Evolutionary conservation across 2,113 vertebrate species (phyloP).

Genomic region (Phalacrocorax carbo): DNA sequence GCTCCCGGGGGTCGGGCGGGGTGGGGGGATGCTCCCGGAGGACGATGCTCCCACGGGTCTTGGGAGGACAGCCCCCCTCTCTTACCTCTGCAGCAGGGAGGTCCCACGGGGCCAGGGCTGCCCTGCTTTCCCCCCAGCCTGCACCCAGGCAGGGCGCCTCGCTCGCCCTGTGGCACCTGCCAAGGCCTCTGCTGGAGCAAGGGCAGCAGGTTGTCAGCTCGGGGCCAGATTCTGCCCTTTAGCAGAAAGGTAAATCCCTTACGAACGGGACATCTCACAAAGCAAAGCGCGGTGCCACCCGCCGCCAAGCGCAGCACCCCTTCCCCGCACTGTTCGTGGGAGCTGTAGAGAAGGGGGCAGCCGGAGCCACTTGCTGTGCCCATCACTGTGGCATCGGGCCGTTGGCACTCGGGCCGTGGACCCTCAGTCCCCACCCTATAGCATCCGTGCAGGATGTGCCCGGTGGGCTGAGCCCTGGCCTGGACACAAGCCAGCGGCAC

Average conservation of each 20-base stretch:
- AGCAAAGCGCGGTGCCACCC: background rate
- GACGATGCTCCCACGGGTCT: background rate
- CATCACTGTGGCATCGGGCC: background rate
- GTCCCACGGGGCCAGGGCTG: background rate
- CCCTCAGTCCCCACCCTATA: background rate
- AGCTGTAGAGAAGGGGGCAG: background rate
- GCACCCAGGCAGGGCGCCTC: background rate
- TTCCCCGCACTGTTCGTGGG: accelerated
- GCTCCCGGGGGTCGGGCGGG: background rate
- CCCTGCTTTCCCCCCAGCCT: background rate
- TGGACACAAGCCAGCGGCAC: accelerated
- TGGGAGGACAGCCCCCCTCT: background rate
- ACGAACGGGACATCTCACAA: background rate
- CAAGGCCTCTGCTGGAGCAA: background rate
- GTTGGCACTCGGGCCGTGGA: background rate
- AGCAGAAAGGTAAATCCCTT: background rate
- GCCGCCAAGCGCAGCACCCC: accelerated
- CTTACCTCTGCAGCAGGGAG: background rate
- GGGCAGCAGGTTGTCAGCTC: background rate
- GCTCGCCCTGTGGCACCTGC: accelerated
- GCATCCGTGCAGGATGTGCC: accelerated
- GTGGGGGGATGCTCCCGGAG: background rate
- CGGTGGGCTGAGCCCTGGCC: background rate
- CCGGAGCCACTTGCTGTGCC: accelerated
- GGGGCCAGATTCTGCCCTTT: background rate